Evolutionary conservation across 2,113 vertebrate genomes (phyloP), one percentile per base, ranked within the genome.

Genomic region (Corythornis madagascariensis): DNA sequence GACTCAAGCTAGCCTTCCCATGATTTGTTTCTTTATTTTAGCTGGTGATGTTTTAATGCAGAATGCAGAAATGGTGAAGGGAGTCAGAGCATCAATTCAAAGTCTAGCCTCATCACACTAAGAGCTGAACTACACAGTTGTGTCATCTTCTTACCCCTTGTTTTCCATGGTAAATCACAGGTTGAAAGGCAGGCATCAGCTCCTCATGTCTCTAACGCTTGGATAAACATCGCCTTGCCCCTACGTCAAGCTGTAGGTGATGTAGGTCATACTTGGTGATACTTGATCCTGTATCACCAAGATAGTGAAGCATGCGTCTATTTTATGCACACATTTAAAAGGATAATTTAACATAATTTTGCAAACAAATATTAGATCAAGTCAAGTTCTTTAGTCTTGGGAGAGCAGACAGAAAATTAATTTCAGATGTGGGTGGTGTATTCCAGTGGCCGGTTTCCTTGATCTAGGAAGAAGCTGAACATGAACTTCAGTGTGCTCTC

Each of bases 321-420:
- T 60, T 31, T 90, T 70, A 81, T 26, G 53, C 17, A 81, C 61
- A 56, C 65, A 67, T 86, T 86, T 67, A 77, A 74, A 35, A 61
- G 52, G 53, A 67, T 50, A 86, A 89, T 84, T 86, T 84, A 78
- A 67, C 50, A 52, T 38, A 82, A 48, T 79, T 89, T 91, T 86
- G 18, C 38, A 81, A 90, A 81, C 33, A 82, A 90, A 65, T 53
- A 61, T 10, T 31, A n/a, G 43, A 82, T 9, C 24, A 75, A 87
- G 50, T 69, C 72, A 87, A 82, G 2, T 24, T 77, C 25, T 59
- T 86, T 81, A 38, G n/a, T 76, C 35, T 79, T 87, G 40, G n/a
- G 31, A 93, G 16, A 65, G 67, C 63, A 89, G 55, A 73, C 42
- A 82, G 73, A 92, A 93, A 81, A 65, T 72, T 69, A 53, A 38